Conservation (phyloP, 2,113 vertebrate genomes). For the Pelvicachromis taeniatus region DNA sequence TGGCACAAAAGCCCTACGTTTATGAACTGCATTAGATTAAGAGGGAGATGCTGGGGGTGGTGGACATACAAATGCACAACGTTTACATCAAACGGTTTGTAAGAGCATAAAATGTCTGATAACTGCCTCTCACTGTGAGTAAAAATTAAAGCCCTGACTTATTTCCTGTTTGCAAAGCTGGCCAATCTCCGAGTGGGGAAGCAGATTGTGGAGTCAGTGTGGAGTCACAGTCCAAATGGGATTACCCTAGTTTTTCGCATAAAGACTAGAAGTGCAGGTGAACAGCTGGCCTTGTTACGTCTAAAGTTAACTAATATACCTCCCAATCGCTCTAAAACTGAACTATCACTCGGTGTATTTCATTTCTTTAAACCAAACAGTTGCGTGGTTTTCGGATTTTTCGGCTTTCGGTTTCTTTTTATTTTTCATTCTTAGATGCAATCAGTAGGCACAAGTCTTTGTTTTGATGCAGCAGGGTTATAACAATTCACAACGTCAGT, state of each 20-base stretch:
- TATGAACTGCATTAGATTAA: not conserved
- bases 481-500: not conserved
- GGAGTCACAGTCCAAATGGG: not conserved
- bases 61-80: not conserved
- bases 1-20: not conserved
- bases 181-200: accelerated
- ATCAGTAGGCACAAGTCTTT: not conserved
- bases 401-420: not conserved
- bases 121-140: not conserved
- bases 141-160: accelerated
- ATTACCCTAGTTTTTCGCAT: not conserved
- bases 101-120: not conserved
- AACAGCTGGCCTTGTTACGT: not conserved
- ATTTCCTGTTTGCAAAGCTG: not conserved
- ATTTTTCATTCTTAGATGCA: not conserved
- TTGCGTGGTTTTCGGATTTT: not conserved
- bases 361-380: not conserved
- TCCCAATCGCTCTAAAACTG: not conserved
- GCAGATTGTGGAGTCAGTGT: not conserved
- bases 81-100: not conserved
- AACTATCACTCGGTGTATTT: not conserved
- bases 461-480: not conserved
- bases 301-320: not conserved
- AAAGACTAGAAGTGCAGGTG: not conserved
- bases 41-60: not conserved